These are phyloP conservation scores for Abramis brama DNA, from an alignment of 2,113 vertebrate species.

Conservation along the genomic window DNA sequence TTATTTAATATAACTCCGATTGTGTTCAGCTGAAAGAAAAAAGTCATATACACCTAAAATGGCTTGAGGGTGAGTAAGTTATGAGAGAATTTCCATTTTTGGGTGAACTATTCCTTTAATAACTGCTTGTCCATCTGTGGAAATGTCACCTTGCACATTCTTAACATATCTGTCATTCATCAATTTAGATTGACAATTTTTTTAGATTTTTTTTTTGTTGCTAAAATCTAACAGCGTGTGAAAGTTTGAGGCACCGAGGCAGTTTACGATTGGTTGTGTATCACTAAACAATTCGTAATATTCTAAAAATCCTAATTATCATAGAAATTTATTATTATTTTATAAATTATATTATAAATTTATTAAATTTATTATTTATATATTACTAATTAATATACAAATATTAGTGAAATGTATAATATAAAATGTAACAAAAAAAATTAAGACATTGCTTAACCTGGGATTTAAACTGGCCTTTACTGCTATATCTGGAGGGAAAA, in stretches of 20 bases:
- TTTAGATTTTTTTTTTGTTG: no score
- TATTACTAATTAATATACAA: no score
- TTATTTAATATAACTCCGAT: no score
- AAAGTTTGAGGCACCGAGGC: background rate
- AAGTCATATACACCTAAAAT: no score
- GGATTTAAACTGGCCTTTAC: background rate
- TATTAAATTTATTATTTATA: no score
- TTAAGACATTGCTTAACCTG: no score
- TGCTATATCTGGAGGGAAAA: background rate
- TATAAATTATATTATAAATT: no score
- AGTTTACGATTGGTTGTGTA: background rate
- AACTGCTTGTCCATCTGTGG: background rate
- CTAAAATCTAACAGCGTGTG: background rate
- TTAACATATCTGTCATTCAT: background rate
- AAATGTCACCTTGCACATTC: background rate
- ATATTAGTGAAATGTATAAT: background rate
- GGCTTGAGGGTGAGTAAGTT: no score
- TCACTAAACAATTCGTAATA: background rate
- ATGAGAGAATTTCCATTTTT: no score
- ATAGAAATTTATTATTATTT: background rate
- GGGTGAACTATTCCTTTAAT: no score
- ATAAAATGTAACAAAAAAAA: background rate
- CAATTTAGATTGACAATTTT: background rate
- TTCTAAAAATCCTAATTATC: background rate
- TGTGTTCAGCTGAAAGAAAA: no score